Evolutionary conservation across 2,888 invertebrate species (phyloP), one percentile per base, ranked within the genome.

Genomic region (Labia minor): DNA sequence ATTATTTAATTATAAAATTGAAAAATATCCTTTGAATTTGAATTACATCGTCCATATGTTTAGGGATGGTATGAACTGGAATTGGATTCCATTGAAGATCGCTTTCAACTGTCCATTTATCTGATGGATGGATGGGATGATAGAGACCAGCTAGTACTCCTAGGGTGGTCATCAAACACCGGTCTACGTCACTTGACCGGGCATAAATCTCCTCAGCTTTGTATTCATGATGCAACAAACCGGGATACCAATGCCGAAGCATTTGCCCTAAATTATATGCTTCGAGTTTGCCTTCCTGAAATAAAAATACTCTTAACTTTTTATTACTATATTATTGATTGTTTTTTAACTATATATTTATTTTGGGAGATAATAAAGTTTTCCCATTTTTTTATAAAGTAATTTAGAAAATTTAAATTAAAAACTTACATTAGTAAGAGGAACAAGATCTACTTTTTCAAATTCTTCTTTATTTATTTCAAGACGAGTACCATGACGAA

Each of bases 111-210:
- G 2, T 49, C 49, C 49, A 49, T 49, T 14, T 49, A 14, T 49
- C 49, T 16, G 16, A 8, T 0, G 80, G 75, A 72, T 85, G 83
- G 87, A 78, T 75, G 0, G 88, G 88, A 1, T 86, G 87, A 75
- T 83, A 92, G 65, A 92, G 76, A 0, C 90, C 94, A 0, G 92
- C 90, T 37, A 92, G 79, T 69, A 93, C 81, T 26, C 86, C 81
- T 75, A 89, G 86, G 0, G 91, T 93, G 74, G 92, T 93, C 88
- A 91, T 90, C 72, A 92, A 78, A 73, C 92, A 92, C 66, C 95
- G 83, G 69, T 93, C 89, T 66, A 85, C 83, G 74, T 89, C 89
- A 71, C 92, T 92, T 75, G 92, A 92, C 11, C 81, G 77, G 1
- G 87, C 80, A 18, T 64, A 81, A 63, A 87, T 79, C 72, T 85